Conservation (phyloP, 1,140 invertebrate genomes). For the Cyclina sinensis region DNA sequence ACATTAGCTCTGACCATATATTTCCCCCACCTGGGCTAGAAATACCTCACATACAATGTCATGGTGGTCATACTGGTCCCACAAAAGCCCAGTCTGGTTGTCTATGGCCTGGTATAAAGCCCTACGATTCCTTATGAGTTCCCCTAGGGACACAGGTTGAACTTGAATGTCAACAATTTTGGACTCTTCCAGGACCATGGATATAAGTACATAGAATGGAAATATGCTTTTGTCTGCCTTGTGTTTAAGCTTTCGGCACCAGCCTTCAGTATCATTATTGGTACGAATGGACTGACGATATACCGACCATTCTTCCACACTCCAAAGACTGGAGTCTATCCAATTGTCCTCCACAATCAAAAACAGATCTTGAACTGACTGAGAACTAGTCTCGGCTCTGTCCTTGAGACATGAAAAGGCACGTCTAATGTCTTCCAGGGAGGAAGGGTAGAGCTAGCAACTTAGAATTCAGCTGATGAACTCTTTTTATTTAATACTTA, state of each 20-base stretch:
- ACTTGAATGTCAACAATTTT: not conserved
- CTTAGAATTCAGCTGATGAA: too few species aligned
- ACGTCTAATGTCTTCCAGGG: not conserved
- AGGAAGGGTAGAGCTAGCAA: not conserved
- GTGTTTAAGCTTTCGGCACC: not conserved
- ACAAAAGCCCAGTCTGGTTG: not conserved
- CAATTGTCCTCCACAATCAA: not conserved
- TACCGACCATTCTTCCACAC: constrained; percentile 23
- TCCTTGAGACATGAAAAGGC: not conserved
- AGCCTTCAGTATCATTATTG: too few species aligned
- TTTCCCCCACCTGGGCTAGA: not conserved
- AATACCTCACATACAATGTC: not conserved
- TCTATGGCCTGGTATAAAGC: not conserved
- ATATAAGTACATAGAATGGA: constrained; percentile 9
- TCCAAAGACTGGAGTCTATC: constrained; percentile 38
- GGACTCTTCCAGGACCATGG: not conserved
- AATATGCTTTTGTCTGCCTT: not conserved
- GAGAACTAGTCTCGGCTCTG: not conserved
- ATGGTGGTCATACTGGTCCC: not conserved
- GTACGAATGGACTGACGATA: constrained; percentile 29
- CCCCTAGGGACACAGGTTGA: not conserved
- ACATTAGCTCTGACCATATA: not conserved
- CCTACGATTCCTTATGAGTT: not conserved
- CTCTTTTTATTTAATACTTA: too few species aligned
- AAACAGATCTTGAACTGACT: not conserved